Evolutionary conservation across 1,140 invertebrate species (phyloP).

Genomic region (Rhopalosiphum padi): DNA sequence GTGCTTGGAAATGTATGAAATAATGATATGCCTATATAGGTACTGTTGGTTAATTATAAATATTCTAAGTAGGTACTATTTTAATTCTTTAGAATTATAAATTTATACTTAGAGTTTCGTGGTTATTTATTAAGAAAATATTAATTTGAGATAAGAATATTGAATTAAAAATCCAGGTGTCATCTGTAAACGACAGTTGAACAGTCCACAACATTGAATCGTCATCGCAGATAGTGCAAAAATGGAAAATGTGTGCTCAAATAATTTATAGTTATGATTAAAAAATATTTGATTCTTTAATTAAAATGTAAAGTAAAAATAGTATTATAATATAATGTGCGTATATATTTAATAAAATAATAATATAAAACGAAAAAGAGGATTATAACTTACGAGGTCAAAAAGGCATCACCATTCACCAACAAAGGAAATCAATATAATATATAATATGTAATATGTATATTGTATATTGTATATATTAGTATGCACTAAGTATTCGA

Average conservation of each 20-base stretch:
- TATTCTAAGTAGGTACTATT: background rate
- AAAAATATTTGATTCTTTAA: background rate
- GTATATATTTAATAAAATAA: background rate
- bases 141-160: background rate
- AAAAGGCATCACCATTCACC: background rate
- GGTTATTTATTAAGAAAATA: background rate
- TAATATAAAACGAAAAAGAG: background rate
- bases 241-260: background rate
- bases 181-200: background rate
- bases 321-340: background rate
- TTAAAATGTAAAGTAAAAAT: background rate
- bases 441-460: background rate
- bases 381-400: background rate
- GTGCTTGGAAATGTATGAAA: background rate
- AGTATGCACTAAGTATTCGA: background rate
- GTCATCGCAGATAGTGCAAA: background rate
- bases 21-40: background rate
- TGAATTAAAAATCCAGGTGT: background rate
- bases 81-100: background rate
- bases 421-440: background rate
- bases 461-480: background rate
- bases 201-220: background rate
- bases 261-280: background rate
- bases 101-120: background rate
- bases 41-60: background rate